phyloP scores from a whole-genome alignment of 2,797 vertebrate genomes.

The Onychomys leucogaster region DNA sequence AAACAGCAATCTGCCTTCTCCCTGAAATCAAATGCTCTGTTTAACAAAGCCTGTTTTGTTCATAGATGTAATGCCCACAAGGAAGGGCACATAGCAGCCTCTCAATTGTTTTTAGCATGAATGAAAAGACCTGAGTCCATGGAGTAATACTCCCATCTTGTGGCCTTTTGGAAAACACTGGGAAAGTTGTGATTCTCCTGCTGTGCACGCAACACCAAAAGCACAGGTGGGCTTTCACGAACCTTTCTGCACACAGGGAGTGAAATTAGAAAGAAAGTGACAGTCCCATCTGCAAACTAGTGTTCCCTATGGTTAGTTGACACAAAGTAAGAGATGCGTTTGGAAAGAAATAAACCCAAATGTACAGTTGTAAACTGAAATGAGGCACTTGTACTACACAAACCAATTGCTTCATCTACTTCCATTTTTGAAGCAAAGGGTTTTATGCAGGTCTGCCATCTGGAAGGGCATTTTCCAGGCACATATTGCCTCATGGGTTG shows the following conservation, averaged over 20 bases:
- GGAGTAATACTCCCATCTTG: slow-evolving; percentile 76
- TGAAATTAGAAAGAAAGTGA: slow-evolving; percentile 9
- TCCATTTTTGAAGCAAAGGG: slow-evolving; percentile 25
- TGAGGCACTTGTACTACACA: not conserved
- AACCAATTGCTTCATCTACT: not conserved
- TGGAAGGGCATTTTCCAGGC: slow-evolving; percentile 37
- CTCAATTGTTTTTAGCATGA: not conserved
- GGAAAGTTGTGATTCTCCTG: not conserved
- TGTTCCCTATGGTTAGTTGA: not conserved
- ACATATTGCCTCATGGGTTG: not conserved
- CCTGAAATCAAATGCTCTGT: not conserved
- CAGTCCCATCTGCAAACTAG: not conserved
- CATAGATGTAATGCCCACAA: not conserved
- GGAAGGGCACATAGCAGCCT: slow-evolving; percentile 55
- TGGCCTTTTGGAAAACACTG: slow-evolving; percentile 64
- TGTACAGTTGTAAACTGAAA: not conserved
- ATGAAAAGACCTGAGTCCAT: slow-evolving; percentile 22
- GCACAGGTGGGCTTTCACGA: not conserved
- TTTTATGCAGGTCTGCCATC: slow-evolving; percentile 17
- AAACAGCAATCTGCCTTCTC: not conserved
- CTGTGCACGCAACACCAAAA: slow-evolving; percentile 11
- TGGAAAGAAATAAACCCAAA: slow-evolving; percentile 42
- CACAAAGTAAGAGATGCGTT: slow-evolving; percentile 10
- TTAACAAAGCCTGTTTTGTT: not conserved
- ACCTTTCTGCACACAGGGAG: not conserved